Conservation (phyloP, 2,797 vertebrate genomes). For the Falco peregrinus region DNA sequence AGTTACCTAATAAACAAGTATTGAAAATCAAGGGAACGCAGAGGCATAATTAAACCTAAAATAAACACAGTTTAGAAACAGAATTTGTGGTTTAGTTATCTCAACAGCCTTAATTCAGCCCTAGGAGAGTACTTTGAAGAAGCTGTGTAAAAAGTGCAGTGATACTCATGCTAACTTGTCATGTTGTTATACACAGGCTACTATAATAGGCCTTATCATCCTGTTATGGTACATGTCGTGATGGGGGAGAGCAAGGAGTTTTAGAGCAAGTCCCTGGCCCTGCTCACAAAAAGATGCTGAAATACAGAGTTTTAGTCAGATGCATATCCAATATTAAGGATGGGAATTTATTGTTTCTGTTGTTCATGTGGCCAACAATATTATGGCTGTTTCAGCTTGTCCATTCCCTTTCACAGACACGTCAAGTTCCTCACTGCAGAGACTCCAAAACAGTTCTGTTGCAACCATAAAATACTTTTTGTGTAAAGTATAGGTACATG, state of each 20-base stretch:
- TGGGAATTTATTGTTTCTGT: background rate
- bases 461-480: background rate
- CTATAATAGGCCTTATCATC: background rate
- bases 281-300: background rate
- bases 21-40: background rate
- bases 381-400: background rate
- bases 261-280: background rate
- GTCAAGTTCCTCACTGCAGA: background rate
- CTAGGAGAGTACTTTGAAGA: background rate
- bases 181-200: background rate
- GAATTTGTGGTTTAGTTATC: background rate
- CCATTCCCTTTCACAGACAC: background rate
- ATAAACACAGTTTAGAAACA: background rate
- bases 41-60: constrained; percentile 11
- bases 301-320: background rate
- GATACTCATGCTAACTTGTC: background rate
- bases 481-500: background rate
- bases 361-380: background rate
- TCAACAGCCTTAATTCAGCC: background rate
- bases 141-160: background rate
- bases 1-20: background rate
- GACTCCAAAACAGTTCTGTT: background rate
- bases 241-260: background rate
- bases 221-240: background rate
- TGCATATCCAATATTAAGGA: background rate